Base-by-base conservation (phyloP, 2,113 vertebrate species). In the Regulus satrapa region DNA sequence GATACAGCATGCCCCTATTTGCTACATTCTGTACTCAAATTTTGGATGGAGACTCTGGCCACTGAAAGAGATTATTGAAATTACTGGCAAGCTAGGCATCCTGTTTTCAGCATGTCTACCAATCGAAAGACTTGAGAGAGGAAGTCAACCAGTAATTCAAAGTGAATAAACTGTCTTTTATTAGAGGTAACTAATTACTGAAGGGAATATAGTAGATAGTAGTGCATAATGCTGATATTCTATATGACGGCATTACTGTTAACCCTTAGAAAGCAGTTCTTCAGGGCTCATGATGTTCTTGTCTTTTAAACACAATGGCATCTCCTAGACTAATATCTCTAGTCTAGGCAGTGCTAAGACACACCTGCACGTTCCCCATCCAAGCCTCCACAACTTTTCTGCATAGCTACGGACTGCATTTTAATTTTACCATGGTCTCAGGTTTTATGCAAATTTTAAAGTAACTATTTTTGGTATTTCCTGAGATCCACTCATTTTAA, bases 41-140 rank as follows among this genome's bases (percentile, higher is more conserved):
- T 94, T 90, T 83, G 80, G 72, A 80, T 75, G 83, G 63, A 92
- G 43, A 59, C 43, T 88, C 59, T 89, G 80, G 72, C 68, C 77
- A 34, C 58, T 54, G 56, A 78, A 91, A 26, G n/a, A 78, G 71
- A 78, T 89, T 64, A 56, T 81, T 85, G 61, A 67, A 89, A 77
- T 87, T 72, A 68, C 63, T 88, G 63, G n/a, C 0, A 1, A 62
- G 16, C 14, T 75, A 89, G 54, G 25, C 46, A 69, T 66, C 91
- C 82, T 90, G 67, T 2, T n/a, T 88, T 77, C 31, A 62, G 34
- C 21, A 23, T 36, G 10, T 46, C 32, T 73, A 85, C 24, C 46
- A 85, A 38, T 54, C 51, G 63, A 51, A 76, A 38, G 23, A 54
- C n/a, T 76, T 1, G 2, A 62, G 54, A 83, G 28, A 84, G n/a